Evolutionary conservation across 2,888 invertebrate species (phyloP).

Genomic region (Leptinotarsa rubiginosa): DNA sequence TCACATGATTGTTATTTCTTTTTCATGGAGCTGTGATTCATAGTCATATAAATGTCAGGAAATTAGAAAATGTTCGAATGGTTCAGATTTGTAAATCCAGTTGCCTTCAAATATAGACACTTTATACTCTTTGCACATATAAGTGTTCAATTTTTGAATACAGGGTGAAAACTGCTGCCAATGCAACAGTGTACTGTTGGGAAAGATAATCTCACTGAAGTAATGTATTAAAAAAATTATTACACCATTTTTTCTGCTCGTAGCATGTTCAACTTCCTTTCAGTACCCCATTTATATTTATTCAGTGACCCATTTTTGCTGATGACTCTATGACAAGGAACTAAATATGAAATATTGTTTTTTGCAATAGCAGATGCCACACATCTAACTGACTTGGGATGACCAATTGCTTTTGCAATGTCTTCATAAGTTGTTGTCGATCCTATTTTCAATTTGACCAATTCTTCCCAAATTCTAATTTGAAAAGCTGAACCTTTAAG

Average conservation of each 20-base stretch:
- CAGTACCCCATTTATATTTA: conserved; percentile 59
- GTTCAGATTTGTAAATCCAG: no score
- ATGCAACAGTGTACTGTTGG: no score
- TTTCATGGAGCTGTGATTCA: no score
- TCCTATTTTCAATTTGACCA: conserved; percentile 57
- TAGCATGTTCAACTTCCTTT: conserved; percentile 58
- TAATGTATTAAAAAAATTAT: conserved; percentile 12
- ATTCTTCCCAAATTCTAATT: conserved; percentile 60
- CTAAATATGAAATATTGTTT: conserved; percentile 60
- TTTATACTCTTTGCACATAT: no score
- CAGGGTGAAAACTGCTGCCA: no score
- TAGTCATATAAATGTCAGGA: no score
- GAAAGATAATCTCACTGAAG: not conserved
- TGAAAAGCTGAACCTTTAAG: conserved; percentile 61
- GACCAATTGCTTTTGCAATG: conserved; percentile 59
- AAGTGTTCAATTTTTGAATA: no score
- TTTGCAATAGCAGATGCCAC: conserved; percentile 62
- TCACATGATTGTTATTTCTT: no score
- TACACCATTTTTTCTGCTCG: conserved; percentile 53
- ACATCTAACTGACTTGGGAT: conserved; percentile 60
- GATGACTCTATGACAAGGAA: conserved; percentile 64
- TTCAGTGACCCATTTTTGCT: conserved; percentile 58
- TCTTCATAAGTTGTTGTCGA: conserved; percentile 59
- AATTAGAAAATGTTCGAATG: no score
- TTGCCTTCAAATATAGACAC: no score